A percentile compares a stretch with the other conserved stretches of the same genome.
phyloP scores from a whole-genome alignment of 2,888 invertebrate genomes.

The Macrophya annulata region DNA sequence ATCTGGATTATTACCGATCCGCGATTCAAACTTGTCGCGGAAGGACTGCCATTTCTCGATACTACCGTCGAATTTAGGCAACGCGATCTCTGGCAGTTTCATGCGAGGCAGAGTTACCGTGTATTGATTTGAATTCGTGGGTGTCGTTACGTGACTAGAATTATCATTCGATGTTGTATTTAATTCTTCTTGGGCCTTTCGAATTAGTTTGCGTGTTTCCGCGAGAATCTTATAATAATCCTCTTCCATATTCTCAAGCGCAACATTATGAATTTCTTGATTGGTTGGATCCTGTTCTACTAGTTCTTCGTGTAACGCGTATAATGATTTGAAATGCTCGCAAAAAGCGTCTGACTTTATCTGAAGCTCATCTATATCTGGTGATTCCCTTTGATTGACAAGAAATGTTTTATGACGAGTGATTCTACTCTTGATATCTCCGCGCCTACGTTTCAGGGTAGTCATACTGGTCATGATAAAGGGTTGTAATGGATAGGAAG shows the following conservation, averaged over 20 bases:
- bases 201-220: constrained; percentile 12
- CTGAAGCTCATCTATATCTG: not conserved
- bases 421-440: constrained; percentile 6
- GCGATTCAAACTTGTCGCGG: constrained; percentile 58
- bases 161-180: not conserved
- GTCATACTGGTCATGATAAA: too few species aligned
- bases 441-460: not conserved
- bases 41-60: constrained; percentile 58
- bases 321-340: not conserved
- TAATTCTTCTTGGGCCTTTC: not conserved
- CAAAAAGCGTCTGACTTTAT: not conserved
- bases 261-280: not conserved
- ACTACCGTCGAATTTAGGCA: constrained; percentile 59
- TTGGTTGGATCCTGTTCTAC: not conserved
- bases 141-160: not conserved
- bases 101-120: not conserved
- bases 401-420: not conserved
- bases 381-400: not conserved
- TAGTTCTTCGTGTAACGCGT: not conserved
- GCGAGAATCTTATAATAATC: not conserved
- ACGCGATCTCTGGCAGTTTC: constrained; percentile 55
- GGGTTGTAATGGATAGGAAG: too few species aligned
- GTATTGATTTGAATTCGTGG: not conserved
- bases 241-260: not conserved
- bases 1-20: constrained; percentile 57